Percentiles rank a stretch among this genome's conserved stretches.
phyloP scores from a whole-genome alignment of 2,797 vertebrate species.

The Danio kyathit region DNA sequence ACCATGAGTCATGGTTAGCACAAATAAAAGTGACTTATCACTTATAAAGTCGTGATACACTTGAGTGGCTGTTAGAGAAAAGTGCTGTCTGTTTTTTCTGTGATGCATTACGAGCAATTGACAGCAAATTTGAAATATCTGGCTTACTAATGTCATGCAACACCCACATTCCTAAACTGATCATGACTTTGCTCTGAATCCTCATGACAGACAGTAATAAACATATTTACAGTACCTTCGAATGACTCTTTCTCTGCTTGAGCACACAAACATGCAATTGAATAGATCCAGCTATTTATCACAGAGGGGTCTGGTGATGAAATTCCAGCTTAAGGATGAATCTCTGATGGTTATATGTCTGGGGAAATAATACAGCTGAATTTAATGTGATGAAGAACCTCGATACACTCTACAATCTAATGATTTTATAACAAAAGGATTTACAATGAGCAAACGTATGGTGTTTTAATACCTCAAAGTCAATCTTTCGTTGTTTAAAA shows the following conservation, averaged over 20 bases:
- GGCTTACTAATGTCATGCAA: background rate
- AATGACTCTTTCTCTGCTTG: conserved; percentile 44
- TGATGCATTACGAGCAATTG: background rate
- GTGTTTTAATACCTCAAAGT: conserved; percentile 8
- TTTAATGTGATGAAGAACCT: conserved; percentile 52
- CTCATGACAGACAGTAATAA: conserved; percentile 39
- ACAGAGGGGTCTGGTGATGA: conserved; percentile 49
- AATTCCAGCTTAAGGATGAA: conserved; percentile 52
- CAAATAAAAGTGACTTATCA: conserved; percentile 20
- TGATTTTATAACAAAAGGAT: conserved; percentile 54
- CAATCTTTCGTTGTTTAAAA: background rate
- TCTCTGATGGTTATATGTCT: conserved; percentile 44
- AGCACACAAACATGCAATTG: conserved; percentile 42
- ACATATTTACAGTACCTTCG: conserved; percentile 35
- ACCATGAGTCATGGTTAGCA: conserved; percentile 64
- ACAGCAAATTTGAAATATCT: conserved; percentile 21
- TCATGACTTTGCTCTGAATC: conserved; percentile 37
- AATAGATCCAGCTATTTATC: conserved; percentile 47
- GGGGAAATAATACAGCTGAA: conserved; percentile 55
- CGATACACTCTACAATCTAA: conserved; percentile 35
- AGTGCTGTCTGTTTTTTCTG: background rate
- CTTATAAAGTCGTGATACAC: conserved; percentile 17
- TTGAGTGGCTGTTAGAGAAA: conserved; percentile 18
- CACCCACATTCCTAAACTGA: conserved; percentile 6
- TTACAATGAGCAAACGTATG: conserved; percentile 25